Evolutionary conservation across 2,113 vertebrate genomes (phyloP).

Genomic region (Nibea coibor): DNA sequence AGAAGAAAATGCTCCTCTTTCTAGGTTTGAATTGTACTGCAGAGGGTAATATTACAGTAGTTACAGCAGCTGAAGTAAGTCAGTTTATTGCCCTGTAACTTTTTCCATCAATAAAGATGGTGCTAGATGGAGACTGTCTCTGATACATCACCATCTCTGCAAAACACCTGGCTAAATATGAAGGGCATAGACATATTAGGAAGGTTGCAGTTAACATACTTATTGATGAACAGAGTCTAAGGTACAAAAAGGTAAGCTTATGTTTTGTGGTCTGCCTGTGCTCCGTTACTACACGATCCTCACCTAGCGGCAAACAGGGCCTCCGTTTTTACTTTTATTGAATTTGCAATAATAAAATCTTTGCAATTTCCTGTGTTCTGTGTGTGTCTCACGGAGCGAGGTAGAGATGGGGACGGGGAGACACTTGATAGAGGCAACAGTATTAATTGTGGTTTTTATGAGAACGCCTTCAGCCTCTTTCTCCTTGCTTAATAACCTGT

Average conservation of each 20-base stretch:
- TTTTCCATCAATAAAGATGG: conserved; percentile 13
- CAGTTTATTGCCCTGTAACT: neutral
- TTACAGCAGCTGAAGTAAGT: conserved; percentile 6
- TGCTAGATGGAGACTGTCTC: neutral
- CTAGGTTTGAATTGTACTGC: neutral
- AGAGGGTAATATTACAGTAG: neutral
- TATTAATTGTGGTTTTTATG: conserved; percentile 85
- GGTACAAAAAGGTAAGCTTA: neutral
- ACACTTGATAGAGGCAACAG: conserved; percentile 78
- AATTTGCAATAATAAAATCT: conserved; percentile 86
- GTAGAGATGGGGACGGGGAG: conserved; percentile 68
- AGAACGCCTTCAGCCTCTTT: conserved; percentile 71
- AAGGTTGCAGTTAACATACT: conserved; percentile 8
- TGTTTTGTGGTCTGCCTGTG: conserved; percentile 16
- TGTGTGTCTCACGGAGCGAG: conserved; percentile 58
- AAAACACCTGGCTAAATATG: neutral
- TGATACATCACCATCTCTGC: neutral
- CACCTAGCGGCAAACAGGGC: conserved; percentile 57
- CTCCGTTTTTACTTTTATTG: conserved; percentile 78
- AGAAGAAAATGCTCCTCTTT: conserved; percentile 11
- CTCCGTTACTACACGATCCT: conserved; percentile 45
- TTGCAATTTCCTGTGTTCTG: conserved; percentile 86
- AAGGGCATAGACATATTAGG: neutral
- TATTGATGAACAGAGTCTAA: neutral
- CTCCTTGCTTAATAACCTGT: conserved; percentile 84